Conservation (phyloP, 2,797 vertebrate genomes). For the Rhincodon typus region DNA sequence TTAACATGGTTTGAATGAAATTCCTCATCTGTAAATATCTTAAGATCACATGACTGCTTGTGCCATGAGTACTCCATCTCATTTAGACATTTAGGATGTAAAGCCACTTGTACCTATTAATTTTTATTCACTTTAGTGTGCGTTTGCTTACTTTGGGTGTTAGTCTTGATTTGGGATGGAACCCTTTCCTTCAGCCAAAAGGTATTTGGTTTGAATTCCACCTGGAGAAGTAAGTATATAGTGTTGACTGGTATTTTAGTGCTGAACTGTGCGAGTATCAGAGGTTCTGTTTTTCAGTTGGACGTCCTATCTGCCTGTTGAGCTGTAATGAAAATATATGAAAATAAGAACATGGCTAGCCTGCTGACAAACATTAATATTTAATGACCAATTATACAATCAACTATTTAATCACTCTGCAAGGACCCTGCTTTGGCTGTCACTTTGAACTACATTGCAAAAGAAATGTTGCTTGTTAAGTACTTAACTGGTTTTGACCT, state of each 20-base stretch:
- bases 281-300: background rate
- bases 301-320: background rate
- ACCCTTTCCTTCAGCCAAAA: background rate
- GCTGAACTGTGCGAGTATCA: background rate
- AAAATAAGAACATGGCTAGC: too few species aligned
- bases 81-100: background rate
- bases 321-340: background rate
- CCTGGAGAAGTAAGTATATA: background rate
- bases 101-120: background rate
- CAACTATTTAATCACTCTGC: background rate
- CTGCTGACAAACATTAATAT: background rate
- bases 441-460: background rate
- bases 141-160: background rate
- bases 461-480: background rate
- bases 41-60: background rate
- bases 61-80: too few species aligned
- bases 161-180: background rate
- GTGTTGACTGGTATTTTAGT: background rate
- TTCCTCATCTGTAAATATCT: background rate
- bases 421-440: background rate
- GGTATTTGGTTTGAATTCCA: background rate
- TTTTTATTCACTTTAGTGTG: background rate
- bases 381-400: background rate
- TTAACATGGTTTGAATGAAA: too few species aligned
- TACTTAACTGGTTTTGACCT: background rate